These are phyloP conservation scores for Cuniculus paca DNA, from an alignment of 2,797 vertebrate genomes.

Conservation along the genomic window DNA sequence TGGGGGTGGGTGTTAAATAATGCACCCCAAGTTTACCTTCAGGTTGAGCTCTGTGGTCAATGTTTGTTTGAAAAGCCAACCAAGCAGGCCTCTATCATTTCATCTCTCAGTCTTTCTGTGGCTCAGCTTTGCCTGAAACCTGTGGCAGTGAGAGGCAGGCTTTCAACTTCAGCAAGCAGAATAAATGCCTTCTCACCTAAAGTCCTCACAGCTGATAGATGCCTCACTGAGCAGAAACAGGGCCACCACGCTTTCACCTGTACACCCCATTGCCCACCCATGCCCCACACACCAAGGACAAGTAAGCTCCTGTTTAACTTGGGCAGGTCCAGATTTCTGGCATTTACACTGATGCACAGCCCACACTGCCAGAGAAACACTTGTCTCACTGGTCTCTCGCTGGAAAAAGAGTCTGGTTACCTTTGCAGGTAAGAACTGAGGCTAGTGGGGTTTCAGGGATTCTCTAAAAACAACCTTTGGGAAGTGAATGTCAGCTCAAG, in stretches of 20 bases:
- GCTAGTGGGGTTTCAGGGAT: neutral
- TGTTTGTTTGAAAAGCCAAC: neutral
- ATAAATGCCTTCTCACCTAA: neutral
- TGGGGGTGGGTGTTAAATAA: neutral
- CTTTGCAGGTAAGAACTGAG: neutral
- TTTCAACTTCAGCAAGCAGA: neutral
- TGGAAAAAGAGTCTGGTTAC: neutral
- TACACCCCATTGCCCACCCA: too few relatives aligned
- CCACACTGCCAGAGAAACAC: neutral
- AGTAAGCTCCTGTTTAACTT: neutral
- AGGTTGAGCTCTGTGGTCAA: neutral
- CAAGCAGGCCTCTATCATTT: neutral
- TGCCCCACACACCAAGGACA: neutral
- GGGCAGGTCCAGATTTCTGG: neutral
- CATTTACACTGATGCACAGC: accelerated
- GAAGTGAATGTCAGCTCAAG: neutral
- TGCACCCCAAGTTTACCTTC: neutral
- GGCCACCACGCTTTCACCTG: neutral
- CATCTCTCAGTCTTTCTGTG: neutral
- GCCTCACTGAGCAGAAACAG: neutral
- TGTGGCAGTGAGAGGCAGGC: neutral
- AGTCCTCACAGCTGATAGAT: neutral
- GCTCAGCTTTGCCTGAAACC: neutral
- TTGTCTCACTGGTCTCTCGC: neutral
- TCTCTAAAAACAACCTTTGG: neutral